These are phyloP conservation scores for Pogonognathellus flavescens DNA, from an alignment of 1,140 invertebrate species.

Conservation along the genomic window DNA sequence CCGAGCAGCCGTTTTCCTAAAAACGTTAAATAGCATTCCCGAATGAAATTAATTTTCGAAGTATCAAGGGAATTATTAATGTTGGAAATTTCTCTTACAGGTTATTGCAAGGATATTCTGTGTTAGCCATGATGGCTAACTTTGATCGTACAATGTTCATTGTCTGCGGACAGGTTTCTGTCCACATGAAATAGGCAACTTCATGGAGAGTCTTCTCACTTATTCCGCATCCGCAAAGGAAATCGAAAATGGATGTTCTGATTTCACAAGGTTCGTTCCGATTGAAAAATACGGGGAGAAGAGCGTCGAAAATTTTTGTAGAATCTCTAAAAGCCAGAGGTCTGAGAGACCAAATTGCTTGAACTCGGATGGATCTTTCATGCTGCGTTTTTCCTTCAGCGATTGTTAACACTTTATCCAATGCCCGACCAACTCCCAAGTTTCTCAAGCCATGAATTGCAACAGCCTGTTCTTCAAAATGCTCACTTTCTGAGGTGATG, in stretches of 20 bases:
- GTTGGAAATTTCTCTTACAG: slow-evolving; percentile 34
- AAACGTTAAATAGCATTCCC: neutral
- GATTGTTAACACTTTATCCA: slow-evolving; percentile 63
- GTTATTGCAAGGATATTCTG: slow-evolving; percentile 59
- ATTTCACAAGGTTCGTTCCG: slow-evolving; percentile 63
- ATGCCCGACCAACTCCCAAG: slow-evolving; percentile 54
- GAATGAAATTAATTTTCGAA: neutral
- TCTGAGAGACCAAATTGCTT: slow-evolving; percentile 63
- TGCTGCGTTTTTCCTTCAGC: slow-evolving; percentile 58
- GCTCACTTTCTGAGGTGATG: neutral
- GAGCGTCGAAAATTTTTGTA: slow-evolving; percentile 12
- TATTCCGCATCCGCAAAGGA: slow-evolving; percentile 55
- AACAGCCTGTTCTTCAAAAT: slow-evolving; percentile 60
- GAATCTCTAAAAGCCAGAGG: slow-evolving; percentile 27
- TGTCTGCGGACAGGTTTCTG: slow-evolving; percentile 64
- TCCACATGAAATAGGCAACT: slow-evolving; percentile 67
- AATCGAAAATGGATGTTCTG: slow-evolving; percentile 61
- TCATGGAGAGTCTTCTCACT: slow-evolving; percentile 61
- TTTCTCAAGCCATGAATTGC: slow-evolving; percentile 63
- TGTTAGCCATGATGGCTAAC: slow-evolving; percentile 52
- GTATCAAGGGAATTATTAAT: neutral
- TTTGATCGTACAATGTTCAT: slow-evolving; percentile 53
- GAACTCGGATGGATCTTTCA: slow-evolving; percentile 53
- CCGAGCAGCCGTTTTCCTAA: slow-evolving; percentile 55
- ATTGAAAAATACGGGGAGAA: slow-evolving; percentile 65